These are phyloP conservation scores for Apostichopus japonicus DNA, from an alignment of 35 echinoderm and acorn worm genomes.

Conservation along the genomic window DNA sequence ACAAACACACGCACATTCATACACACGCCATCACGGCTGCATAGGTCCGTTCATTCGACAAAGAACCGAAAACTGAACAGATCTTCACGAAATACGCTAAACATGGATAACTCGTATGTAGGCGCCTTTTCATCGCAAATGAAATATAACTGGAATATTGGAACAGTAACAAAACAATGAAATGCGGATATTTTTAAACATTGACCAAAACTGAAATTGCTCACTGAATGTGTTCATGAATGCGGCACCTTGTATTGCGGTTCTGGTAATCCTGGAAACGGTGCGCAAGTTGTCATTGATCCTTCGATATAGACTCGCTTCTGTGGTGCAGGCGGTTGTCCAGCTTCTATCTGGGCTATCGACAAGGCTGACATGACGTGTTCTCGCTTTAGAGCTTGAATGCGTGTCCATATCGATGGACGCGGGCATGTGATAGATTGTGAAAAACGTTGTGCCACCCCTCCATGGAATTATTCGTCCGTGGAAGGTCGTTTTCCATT, in stretches of 20 bases:
- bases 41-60: neutral
- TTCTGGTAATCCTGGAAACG: no score
- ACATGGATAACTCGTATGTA: neutral
- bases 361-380: no score
- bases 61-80: neutral
- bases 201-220: constrained; percentile 2
- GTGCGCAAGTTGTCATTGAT: no score
- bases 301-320: no score
- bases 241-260: no score
- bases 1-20: no score
- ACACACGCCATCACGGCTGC: neutral
- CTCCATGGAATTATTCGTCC: constrained; percentile 39
- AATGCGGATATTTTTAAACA: constrained; percentile 3
- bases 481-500: neutral
- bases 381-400: no score
- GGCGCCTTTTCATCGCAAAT: neutral
- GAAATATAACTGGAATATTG: neutral
- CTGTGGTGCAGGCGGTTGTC: no score
- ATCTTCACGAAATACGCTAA: neutral
- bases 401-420: no score
- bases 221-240: neutral
- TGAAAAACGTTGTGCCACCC: constrained; percentile 42
- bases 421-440: no score
- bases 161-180: constrained; percentile 6
- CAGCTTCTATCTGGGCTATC: no score